phyloP scores from a whole-genome alignment of 2,888 invertebrate species.

The Neoscelio sp. region DNA sequence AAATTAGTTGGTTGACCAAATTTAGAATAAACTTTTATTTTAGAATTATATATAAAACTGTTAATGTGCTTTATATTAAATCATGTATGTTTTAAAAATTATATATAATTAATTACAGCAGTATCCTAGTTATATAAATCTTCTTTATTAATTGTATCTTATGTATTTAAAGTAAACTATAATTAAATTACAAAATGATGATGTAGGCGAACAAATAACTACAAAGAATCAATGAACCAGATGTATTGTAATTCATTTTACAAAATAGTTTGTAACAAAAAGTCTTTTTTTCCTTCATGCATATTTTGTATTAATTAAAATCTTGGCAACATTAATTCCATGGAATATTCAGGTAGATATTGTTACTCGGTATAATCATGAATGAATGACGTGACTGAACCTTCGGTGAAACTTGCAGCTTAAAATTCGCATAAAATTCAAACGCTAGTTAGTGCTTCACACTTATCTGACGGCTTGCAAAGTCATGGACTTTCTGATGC shows the following conservation, averaged over 20 bases:
- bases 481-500: constrained; percentile 62
- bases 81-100: no score
- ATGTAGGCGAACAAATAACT: background rate
- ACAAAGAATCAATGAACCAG: background rate
- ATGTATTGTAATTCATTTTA: constrained; percentile 3
- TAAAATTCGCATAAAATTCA: constrained; percentile 63
- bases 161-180: no score
- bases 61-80: no score
- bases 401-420: constrained; percentile 28
- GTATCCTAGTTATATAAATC: no score
- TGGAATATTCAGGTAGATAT: constrained; percentile 36
- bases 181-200: background rate
- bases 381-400: constrained; percentile 35
- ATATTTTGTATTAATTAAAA: constrained; percentile 31
- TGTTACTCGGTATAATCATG: constrained; percentile 20
- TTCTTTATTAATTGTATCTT: no score
- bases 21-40: no score
- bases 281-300: background rate
- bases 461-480: constrained; percentile 55
- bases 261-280: background rate
- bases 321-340: constrained; percentile 26
- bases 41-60: no score
- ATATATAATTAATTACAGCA: no score
- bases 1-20: no score
- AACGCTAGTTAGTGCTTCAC: constrained; percentile 49